These are phyloP conservation scores for Mus spicilegus DNA, from an alignment of 2,113 vertebrate genomes.

Conservation along the genomic window DNA sequence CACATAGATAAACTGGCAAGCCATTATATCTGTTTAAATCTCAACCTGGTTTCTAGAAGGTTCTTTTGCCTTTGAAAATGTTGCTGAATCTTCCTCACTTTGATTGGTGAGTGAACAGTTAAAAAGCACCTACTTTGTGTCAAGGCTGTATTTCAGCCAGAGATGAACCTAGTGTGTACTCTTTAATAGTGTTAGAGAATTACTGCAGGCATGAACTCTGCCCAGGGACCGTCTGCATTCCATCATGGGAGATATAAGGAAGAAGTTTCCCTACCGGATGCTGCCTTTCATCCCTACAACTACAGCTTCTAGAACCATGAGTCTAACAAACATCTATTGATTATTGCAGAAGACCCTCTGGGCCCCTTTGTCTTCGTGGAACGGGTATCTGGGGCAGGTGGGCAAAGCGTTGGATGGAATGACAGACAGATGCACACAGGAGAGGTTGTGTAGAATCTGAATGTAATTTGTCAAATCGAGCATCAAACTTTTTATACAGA, in stretches of 20 bases:
- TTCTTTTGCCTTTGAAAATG: constrained; percentile 44
- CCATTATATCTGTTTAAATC: neutral
- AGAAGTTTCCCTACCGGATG: neutral
- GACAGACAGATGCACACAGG: too few species aligned
- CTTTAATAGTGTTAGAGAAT: neutral
- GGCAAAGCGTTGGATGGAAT: too few species aligned
- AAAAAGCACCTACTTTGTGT: neutral
- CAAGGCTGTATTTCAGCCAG: neutral
- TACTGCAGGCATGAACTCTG: neutral
- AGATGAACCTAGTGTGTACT: neutral
- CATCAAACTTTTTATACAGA: too few species aligned
- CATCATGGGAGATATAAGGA: neutral
- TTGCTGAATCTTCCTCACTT: neutral
- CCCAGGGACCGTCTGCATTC: neutral
- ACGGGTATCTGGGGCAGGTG: too few species aligned
- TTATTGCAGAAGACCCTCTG: neutral
- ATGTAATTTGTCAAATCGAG: too few species aligned
- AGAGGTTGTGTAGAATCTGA: too few species aligned
- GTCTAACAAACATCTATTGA: neutral
- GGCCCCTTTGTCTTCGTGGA: too few species aligned
- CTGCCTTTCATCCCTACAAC: neutral
- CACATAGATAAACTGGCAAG: neutral
- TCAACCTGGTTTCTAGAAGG: constrained; percentile 18
- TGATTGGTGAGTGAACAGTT: neutral
- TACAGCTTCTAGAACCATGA: neutral